phyloP scores from a whole-genome alignment of 2,888 invertebrate genomes.

The Amitus sp. region DNA sequence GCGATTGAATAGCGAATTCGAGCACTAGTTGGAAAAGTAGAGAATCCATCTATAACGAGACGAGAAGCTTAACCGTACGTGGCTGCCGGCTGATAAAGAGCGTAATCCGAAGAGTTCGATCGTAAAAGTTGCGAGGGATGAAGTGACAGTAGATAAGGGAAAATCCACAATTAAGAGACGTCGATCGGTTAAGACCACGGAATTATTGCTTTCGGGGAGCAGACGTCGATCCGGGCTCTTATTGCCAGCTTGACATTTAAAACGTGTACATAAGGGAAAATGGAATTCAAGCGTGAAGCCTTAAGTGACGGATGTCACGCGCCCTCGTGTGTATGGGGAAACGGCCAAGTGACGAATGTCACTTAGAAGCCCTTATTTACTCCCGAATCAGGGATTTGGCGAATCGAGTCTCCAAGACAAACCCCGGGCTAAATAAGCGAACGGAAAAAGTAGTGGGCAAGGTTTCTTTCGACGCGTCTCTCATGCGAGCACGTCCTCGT shows the following conservation, averaged over 20 bases:
- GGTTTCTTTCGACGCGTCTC: constrained; percentile 62
- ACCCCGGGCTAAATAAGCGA: constrained; percentile 2
- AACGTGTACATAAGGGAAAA: no score
- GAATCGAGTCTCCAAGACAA: constrained; percentile 18
- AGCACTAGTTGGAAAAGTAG: no score
- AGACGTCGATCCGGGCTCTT: constrained; percentile 10
- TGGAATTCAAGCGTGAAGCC: no score
- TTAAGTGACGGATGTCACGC: constrained; percentile 45
- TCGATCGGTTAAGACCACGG: constrained; percentile 49
- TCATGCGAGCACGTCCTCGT: constrained; percentile 62
- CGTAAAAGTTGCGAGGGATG: constrained; percentile 41
- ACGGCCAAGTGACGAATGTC: constrained; percentile 45
- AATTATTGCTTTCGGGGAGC: constrained; percentile 29
- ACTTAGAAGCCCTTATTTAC: constrained; percentile 31
- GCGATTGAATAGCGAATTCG: no score
- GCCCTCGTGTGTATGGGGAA: constrained; percentile 36
- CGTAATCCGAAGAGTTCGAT: constrained; percentile 58
- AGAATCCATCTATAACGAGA: no score
- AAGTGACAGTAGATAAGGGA: constrained; percentile 64
- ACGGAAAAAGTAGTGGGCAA: no score
- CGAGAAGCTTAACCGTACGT: constrained; percentile 59
- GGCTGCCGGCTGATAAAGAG: constrained; percentile 61
- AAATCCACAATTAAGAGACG: constrained; percentile 60
- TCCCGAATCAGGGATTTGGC: constrained; percentile 25
- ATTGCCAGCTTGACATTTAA: no score